These are phyloP conservation scores for Silurus asotus DNA, from an alignment of 2,113 vertebrate species.

Conservation along the genomic window DNA sequence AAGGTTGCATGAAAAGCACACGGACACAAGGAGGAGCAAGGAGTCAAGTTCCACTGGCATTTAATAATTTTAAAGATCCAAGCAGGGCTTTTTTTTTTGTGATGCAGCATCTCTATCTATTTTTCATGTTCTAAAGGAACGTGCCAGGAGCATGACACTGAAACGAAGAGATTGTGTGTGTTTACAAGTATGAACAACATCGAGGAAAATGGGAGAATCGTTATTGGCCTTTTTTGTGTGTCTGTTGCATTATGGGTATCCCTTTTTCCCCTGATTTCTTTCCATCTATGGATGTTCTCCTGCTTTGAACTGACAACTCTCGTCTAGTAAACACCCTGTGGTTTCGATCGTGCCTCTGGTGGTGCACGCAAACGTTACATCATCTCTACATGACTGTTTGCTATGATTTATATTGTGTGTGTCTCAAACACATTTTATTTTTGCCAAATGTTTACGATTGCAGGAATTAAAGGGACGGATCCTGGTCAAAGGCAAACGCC, in stretches of 20 bases:
- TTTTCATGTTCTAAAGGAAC: background rate
- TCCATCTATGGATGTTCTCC: background rate
- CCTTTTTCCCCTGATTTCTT: background rate
- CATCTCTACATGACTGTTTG: background rate
- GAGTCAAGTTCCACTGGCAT: slow-evolving; percentile 31
- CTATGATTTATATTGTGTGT: background rate
- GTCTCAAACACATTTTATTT: background rate
- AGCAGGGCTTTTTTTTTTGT: background rate
- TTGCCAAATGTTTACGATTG: background rate
- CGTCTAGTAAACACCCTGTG: background rate
- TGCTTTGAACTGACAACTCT: background rate
- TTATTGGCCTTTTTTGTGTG: background rate
- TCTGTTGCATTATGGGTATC: background rate
- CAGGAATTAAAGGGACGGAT: slow-evolving; percentile 90
- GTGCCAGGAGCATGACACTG: background rate
- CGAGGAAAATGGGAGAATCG: background rate
- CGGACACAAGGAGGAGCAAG: background rate
- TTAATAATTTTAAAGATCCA: background rate
- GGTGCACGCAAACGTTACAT: background rate
- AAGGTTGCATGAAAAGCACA: background rate
- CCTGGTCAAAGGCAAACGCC: slow-evolving; percentile 90
- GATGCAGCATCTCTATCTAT: background rate
- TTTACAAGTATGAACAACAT: background rate
- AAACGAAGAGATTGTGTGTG: background rate
- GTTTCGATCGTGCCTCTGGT: background rate